Evolutionary conservation across 1,140 invertebrate genomes (phyloP).

Genomic region (Micrasema minimum): DNA sequence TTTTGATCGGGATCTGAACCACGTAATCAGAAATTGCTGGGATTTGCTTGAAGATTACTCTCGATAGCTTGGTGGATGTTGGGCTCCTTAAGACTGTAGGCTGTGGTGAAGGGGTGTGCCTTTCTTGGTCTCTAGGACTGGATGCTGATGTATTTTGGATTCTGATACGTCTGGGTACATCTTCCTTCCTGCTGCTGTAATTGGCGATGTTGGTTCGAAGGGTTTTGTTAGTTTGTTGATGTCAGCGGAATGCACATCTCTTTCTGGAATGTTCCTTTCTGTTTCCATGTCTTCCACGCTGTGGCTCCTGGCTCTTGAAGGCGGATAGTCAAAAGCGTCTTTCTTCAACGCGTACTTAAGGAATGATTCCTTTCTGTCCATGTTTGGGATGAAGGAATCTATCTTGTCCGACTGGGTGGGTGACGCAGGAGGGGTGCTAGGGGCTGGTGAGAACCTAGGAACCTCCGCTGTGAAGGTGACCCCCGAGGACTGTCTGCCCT

Average conservation of each 20-base stretch:
- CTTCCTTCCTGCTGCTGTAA: slow-evolving; percentile 63
- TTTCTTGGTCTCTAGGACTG: background rate
- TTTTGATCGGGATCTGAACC: too few relatives aligned
- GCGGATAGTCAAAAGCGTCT: slow-evolving; percentile 21
- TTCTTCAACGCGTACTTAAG: slow-evolving; percentile 37
- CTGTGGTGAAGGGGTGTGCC: slow-evolving; percentile 25
- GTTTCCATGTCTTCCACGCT: slow-evolving; percentile 43
- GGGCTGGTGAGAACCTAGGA: slow-evolving; percentile 44
- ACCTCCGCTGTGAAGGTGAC: slow-evolving; percentile 40
- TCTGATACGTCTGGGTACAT: slow-evolving; percentile 57
- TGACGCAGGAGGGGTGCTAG: slow-evolving; percentile 47
- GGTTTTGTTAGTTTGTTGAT: slow-evolving; percentile 8
- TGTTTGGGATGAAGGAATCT: slow-evolving; percentile 42
- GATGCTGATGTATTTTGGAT: slow-evolving; percentile 23
- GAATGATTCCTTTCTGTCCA: slow-evolving; percentile 35
- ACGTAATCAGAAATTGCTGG: slow-evolving; percentile 11
- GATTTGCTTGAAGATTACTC: slow-evolving; percentile 32
- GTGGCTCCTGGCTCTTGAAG: slow-evolving; percentile 35
- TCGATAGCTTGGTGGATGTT: slow-evolving; percentile 11
- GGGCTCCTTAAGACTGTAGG: slow-evolving; percentile 10
- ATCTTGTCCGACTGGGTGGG: slow-evolving; percentile 55
- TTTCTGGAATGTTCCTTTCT: slow-evolving; percentile 36
- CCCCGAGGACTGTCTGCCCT: slow-evolving; percentile 24
- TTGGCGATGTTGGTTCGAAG: slow-evolving; percentile 1
- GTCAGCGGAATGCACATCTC: slow-evolving; percentile 47